phyloP scores from a whole-genome alignment of 1,140 invertebrate genomes.

The Pseudobourletiella spinata region DNA sequence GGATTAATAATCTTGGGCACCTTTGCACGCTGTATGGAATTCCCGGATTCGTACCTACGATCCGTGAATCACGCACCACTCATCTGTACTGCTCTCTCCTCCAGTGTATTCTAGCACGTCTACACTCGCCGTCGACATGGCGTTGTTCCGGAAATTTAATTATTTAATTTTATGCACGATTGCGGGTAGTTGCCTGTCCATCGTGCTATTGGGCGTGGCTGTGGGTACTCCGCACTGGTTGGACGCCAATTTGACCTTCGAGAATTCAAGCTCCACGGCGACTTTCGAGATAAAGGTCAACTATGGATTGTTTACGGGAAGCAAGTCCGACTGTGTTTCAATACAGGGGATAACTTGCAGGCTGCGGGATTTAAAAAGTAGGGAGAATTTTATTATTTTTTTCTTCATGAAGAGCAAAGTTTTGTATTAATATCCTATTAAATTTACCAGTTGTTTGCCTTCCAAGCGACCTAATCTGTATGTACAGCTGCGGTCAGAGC shows the following conservation, averaged over 20 bases:
- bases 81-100: too few relatives aligned
- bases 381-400: not conserved
- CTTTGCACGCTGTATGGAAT: too few relatives aligned
- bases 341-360: not conserved
- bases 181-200: not conserved
- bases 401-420: not conserved
- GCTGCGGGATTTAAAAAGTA: not conserved
- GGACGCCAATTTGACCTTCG: too few relatives aligned
- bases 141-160: constrained; percentile 3
- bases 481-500: not conserved
- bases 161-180: constrained; percentile 10
- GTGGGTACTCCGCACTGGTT: constrained; percentile 9
- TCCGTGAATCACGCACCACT: too few relatives aligned
- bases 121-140: constrained; percentile 13
- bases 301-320: constrained; percentile 13
- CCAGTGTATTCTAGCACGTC: too few relatives aligned
- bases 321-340: not conserved
- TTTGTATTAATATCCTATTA: not conserved
- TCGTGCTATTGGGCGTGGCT: not conserved
- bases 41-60: too few relatives aligned
- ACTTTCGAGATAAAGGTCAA: not conserved
- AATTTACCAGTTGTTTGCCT: not conserved
- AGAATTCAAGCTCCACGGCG: not conserved
- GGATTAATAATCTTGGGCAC: too few relatives aligned
- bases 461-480: not conserved